Evolutionary conservation across 2,113 vertebrate genomes (phyloP), one percentile per base, ranked within the genome.

Genomic region (Rhinopomastus cyanomelas): DNA sequence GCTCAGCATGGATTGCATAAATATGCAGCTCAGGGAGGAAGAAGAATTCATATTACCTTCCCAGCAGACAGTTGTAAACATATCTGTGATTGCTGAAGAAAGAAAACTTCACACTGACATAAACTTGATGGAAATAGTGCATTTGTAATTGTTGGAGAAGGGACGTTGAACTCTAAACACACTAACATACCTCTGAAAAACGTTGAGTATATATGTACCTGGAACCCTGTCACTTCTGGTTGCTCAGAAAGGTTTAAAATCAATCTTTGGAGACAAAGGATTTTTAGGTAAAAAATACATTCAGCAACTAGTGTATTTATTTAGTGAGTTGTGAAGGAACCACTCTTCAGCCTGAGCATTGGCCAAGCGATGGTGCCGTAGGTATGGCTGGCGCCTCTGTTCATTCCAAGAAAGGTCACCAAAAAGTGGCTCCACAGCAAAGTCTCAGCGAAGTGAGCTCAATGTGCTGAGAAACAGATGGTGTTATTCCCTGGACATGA

Each of bases 1-100:
- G 30, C 88, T 89, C 83, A 62, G 81, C 74, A 67, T 81, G 93
- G 81, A 90, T 72, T 81, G 53, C 94, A 92, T 90, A 92, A 96
- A 96, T 91, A 93, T 60, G 67, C 85, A 89, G 69, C 66, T 68
- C 61, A 79, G 84, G 59, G 71, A 86, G 71, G 65, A 87, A 66
- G 71, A 74, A 89, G 82, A 69, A 90, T 56, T 82, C 56, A 64
- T 0, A 0, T 37, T 44, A 39, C 37, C 20, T 62, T 84, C 84
- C 61, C 61, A 86, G 62, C 30, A 91, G 83, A 72, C 74, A 61
- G 65, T 59, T 91, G 46, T 68, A 92, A 88, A 64, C 16, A 30
- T 55, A 19, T 49, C 65, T 72, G 19, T 75, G 44, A 78, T 89
- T 83, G 51, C 49, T 78, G 85, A 91, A 75, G 53, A 91, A 84